Base-by-base conservation (phyloP, 2,888 invertebrate species). In the Dascillus cervinus region DNA sequence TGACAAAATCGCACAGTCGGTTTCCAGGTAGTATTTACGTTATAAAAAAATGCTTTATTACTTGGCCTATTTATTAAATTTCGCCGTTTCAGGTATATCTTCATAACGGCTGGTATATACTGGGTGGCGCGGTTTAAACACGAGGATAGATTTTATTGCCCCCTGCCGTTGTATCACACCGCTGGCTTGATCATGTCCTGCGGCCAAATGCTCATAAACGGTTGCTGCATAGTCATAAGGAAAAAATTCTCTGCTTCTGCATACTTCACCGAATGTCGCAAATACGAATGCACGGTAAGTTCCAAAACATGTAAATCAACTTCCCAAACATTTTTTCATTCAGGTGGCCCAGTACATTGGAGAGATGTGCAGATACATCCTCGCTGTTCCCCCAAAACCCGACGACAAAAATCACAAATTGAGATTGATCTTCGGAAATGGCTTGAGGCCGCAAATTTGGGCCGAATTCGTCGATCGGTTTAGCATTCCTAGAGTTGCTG, bases 101-200 rank as follows among this genome's bases (percentile, higher is more conserved):
- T 88, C 56, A 82, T 88, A 56, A 75, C 82, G 2, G 76, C 75
- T 13, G 87, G 81, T 10, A 80, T 86, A 29, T 77, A 80, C 55
- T 78, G 71, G 53, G 60, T 87, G 26, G 77, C 82, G 29, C 70
- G 75, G 3, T 72, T 94, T 33, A 71, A 66, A 3, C 49, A 59
- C 1, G 72, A 73, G 19, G 96, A 97, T 61, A 69, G 85, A 27
- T 77, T 92, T 52, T 97, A 97, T 60, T 84, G 87, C 4, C 84
- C 92, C 0, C 74, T 97, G 60, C 97, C 97, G 0, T 70, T 97
- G 3, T 98, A 97, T 62, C 97, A 98, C 61, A 89, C 95, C 0
- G 92, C 94, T 0, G 95, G 94, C 4, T 94, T 95, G 8, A 77
- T 86, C 41, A 79, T 94, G 67, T 79, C 85, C 3, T 68, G 84